These are phyloP conservation scores for Polia nebulosa DNA, from an alignment of 2,888 invertebrate genomes.

Conservation along the genomic window DNA sequence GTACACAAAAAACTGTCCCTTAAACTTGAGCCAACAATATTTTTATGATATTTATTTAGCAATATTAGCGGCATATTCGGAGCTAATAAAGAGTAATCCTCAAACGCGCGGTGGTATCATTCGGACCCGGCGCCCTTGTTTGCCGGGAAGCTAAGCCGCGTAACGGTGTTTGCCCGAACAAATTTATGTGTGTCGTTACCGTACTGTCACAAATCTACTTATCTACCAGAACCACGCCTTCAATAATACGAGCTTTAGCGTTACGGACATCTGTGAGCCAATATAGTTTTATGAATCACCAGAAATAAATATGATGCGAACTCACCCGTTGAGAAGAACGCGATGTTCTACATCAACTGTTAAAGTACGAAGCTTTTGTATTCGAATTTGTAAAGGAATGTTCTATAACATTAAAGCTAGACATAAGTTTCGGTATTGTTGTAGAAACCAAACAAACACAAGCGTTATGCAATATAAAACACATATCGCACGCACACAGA, in stretches of 20 bases:
- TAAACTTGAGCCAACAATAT: slow-evolving; percentile 38
- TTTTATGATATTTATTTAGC: slow-evolving; percentile 64
- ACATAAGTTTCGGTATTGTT: slow-evolving; percentile 60
- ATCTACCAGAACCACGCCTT: slow-evolving; percentile 89
- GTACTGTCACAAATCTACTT: slow-evolving; percentile 90
- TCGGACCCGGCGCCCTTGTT: slow-evolving; percentile 82
- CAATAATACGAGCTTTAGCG: slow-evolving; percentile 76
- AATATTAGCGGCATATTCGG: slow-evolving; percentile 74
- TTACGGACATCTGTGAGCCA: slow-evolving; percentile 80
- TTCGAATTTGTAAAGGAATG: slow-evolving; percentile 46
- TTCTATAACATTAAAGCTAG: slow-evolving; percentile 44
- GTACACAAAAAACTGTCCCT: slow-evolving; percentile 5
- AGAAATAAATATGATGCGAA: slow-evolving; percentile 54
- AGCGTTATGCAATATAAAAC: slow-evolving; percentile 80
- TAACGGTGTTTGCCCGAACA: slow-evolving; percentile 87
- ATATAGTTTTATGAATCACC: slow-evolving; percentile 64
- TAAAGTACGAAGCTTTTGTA: slow-evolving; percentile 39
- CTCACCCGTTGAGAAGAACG: slow-evolving; percentile 29
- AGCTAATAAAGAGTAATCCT: slow-evolving; percentile 83
- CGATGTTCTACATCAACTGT: slow-evolving; percentile 12
- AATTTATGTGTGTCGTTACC: slow-evolving; percentile 88
- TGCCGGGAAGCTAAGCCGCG: slow-evolving; percentile 88
- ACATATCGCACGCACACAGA: slow-evolving; percentile 79
- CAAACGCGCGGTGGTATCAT: slow-evolving; percentile 79
- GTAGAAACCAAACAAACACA: slow-evolving; percentile 63